Base-by-base conservation (phyloP, 1,140 invertebrate genomes). In the Tetramorium simillimum region DNA sequence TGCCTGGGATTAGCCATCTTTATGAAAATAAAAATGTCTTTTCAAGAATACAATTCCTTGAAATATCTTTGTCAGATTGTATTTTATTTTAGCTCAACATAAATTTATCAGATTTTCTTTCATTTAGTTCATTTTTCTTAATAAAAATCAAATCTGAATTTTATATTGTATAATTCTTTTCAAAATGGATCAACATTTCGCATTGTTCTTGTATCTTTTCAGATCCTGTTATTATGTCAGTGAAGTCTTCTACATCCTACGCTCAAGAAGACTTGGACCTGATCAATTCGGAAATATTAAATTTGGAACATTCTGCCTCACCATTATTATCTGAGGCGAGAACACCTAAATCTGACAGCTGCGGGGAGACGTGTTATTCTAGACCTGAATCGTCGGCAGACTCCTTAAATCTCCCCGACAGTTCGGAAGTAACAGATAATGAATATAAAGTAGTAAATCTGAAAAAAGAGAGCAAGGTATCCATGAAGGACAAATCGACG, bases 221-320 rank as follows among this genome's bases (percentile, higher is more conserved):
- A 94, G 93, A 94, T 93, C 91, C 93, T 40, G 90, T 92, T 10
- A 92, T 93, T 51, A 92, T 93, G 89, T 92, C 91, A 62, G 91
- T 93, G 24, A 94, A 93, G 77, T 85, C 91, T n/a, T 88, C 89
- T 18, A 89, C 91, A 37, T 91, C 92, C 28, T 93, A 93, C 86
- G 88, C 92, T 3, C 92, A 94, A 75, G 93, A 94, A 58, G 92
- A 94, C 86, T 86, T 93, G 56, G 92, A 93, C 88, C 80, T 93
- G 33, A 93, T 92, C 9, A 92, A 93, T 87, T 91, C 92, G 0
- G 92, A 94, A 56, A 89, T 93, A 86, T 80, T 88, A 33, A 92
- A 91, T 40, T 86, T 93, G 33, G 91, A 86, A 80, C 86, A 87
- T 69, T 90, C 84, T 58, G 86, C 67, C 12, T 88, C 86, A 4